Base-by-base conservation (phyloP, 1,140 invertebrate species). In the Branchinecta lindahli region DNA sequence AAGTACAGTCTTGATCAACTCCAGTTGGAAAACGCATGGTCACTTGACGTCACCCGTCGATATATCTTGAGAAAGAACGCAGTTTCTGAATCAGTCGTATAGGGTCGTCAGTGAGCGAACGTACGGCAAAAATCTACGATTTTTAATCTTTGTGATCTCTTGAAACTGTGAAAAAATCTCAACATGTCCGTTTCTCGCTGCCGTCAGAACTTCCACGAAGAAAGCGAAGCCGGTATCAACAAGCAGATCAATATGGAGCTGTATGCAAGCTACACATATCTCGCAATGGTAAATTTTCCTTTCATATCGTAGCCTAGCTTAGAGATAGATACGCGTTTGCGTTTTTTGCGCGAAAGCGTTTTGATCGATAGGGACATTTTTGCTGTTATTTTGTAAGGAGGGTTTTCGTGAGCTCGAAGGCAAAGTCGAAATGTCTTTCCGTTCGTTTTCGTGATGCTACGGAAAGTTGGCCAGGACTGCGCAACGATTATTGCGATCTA, bases 241-340 rank as follows among this genome's bases (percentile, higher is more conserved):
- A 82, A 82, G 66, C 84, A 85, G 74, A 85, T 85, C 74, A 85
- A 85, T 75, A 78, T 85, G 79, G 84, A 86, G 74, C 75, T 86
- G 12, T 82, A 83, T 70, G 84, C 84, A 45, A 78, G 78, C 72
- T 85, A 85, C 73, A 78, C 80, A 12, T 85, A 85, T 75, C 72
- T 81, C 73, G 78, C 79, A 15, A 81, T 84, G 82, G 82, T 83
- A 74, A 76, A 75, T 68, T 8, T n/a, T 45, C 7, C n/a, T 44
- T 70, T 61, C 2, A 3, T 61, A 15, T 15, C 52, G 2, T 61
- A 61, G 18, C 52, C 52, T 61, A 61, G 52, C 9, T 52, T 52
- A 52, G 9, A 52, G 9, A 52, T 9, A n/a, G 9, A 9, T 9
- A n/a, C n/a, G n/a, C n/a, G 47, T 52, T 52, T 9, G 9, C n/a